Conservation (phyloP, 92 coral and sea anemone species). For the Phenganax subtilis region DNA sequence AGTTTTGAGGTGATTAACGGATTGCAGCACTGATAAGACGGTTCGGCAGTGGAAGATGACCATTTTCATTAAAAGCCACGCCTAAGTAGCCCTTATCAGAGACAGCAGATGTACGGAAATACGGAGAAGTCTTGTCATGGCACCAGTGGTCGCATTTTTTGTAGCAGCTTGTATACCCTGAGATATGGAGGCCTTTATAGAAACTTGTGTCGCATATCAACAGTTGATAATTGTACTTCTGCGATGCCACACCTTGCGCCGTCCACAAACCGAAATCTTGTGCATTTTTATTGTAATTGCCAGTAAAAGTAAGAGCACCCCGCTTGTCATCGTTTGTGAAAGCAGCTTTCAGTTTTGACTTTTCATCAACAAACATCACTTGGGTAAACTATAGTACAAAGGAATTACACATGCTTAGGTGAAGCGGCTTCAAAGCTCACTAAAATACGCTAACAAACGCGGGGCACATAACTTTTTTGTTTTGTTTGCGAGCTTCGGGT, state of each 20-base stretch:
- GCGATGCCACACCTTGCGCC: conserved; percentile 42
- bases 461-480: too few species aligned
- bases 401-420: background rate
- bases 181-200: conserved; percentile 45
- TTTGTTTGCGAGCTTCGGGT: too few species aligned
- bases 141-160: conserved; percentile 36
- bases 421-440: too few species aligned
- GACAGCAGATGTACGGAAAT: conserved; percentile 49
- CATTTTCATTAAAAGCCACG: conserved; percentile 51
- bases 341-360: conserved; percentile 25
- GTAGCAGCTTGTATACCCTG: conserved; percentile 41
- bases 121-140: conserved; percentile 3
- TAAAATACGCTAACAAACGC: too few species aligned
- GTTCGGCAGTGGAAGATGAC: background rate
- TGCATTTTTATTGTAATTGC: conserved; percentile 12
- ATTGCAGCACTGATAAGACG: conserved; percentile 40
- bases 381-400: conserved; percentile 39
- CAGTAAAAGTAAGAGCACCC: conserved; percentile 10
- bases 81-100: background rate
- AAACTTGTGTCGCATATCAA: conserved; percentile 26
- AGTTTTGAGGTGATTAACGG: conserved; percentile 10
- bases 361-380: conserved; percentile 45
- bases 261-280: conserved; percentile 29
- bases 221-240: conserved; percentile 38
- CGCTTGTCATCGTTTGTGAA: conserved; percentile 19